phyloP scores from a whole-genome alignment of 2,113 vertebrate species.

The Perca flavescens region DNA sequence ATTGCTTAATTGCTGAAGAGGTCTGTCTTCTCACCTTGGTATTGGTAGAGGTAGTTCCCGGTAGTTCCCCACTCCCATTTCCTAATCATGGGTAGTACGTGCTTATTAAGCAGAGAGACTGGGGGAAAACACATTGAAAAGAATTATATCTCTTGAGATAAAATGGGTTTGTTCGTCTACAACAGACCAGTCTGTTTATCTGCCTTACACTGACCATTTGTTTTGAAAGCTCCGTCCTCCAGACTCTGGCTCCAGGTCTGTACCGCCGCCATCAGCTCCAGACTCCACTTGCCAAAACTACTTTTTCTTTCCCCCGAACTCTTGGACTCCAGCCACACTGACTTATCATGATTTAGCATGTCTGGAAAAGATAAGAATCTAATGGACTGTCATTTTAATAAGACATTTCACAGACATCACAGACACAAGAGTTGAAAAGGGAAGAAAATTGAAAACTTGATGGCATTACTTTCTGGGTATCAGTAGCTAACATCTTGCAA shows the following conservation, averaged over 20 bases:
- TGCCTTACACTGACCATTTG: slow-evolving; percentile 19
- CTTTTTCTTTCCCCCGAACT: slow-evolving; percentile 25
- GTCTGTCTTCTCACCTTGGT: slow-evolving; percentile 55
- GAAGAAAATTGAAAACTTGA: neutral
- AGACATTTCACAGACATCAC: neutral
- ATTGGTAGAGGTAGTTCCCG: slow-evolving; percentile 67
- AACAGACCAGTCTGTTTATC: neutral
- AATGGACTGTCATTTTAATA: neutral
- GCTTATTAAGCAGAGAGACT: slow-evolving; percentile 48
- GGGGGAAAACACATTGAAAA: neutral
- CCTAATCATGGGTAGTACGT: slow-evolving; percentile 52
- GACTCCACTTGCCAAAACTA: slow-evolving; percentile 25
- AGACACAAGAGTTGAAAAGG: neutral
- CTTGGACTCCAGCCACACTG: neutral
- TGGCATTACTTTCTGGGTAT: neutral
- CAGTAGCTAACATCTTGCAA: neutral
- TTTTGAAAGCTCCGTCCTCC: slow-evolving; percentile 54
- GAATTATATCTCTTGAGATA: neutral
- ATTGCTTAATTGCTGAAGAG: neutral
- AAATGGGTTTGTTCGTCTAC: neutral
- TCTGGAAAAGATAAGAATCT: slow-evolving; percentile 40
- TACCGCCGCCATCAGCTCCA: neutral
- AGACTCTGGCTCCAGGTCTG: slow-evolving; percentile 50
- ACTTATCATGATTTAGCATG: neutral
- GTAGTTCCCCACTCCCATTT: slow-evolving; percentile 77